phyloP scores from a whole-genome alignment of 2,113 vertebrate species.

The Speoplatyrhinus poulsoni region DNA sequence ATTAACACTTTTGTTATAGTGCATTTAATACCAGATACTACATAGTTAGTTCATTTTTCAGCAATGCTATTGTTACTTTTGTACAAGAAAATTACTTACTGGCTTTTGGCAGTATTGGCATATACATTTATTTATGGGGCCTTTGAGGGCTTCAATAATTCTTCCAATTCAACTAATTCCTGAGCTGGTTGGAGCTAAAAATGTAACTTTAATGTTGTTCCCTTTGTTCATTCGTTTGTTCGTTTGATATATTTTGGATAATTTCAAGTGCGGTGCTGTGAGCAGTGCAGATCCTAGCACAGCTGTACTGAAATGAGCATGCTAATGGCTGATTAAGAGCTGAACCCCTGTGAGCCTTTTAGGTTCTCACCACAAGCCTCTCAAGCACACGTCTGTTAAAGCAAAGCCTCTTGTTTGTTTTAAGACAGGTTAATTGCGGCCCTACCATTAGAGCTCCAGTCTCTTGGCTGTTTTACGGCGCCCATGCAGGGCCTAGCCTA shows the following conservation, averaged over 20 bases:
- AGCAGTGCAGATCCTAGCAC: constrained; percentile 33
- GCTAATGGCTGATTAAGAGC: constrained; percentile 68
- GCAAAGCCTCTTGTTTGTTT: constrained; percentile 65
- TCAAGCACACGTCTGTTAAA: constrained; percentile 58
- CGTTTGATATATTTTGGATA: constrained; percentile 23
- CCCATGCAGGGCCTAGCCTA: constrained; percentile 33
- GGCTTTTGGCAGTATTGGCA: too few species aligned
- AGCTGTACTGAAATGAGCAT: constrained; percentile 57
- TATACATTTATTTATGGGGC: too few species aligned
- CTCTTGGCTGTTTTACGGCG: constrained; percentile 56
- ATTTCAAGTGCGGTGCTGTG: not conserved
- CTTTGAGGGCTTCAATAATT: too few species aligned
- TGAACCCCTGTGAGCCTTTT: constrained; percentile 53
- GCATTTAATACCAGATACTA: too few species aligned
- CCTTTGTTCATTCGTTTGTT: constrained; percentile 12
- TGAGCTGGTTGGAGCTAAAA: too few species aligned
- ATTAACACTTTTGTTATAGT: too few species aligned
- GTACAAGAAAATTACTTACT: too few species aligned
- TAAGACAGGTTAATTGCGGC: constrained; percentile 70
- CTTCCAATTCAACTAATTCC: too few species aligned
- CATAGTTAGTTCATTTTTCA: too few species aligned
- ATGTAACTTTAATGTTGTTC: too few species aligned
- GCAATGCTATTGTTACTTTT: too few species aligned
- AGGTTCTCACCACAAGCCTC: constrained; percentile 43
- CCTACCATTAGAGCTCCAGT: constrained; percentile 51